These are phyloP conservation scores for Pagrus major DNA, from an alignment of 2,113 vertebrate species.

Conservation along the genomic window DNA sequence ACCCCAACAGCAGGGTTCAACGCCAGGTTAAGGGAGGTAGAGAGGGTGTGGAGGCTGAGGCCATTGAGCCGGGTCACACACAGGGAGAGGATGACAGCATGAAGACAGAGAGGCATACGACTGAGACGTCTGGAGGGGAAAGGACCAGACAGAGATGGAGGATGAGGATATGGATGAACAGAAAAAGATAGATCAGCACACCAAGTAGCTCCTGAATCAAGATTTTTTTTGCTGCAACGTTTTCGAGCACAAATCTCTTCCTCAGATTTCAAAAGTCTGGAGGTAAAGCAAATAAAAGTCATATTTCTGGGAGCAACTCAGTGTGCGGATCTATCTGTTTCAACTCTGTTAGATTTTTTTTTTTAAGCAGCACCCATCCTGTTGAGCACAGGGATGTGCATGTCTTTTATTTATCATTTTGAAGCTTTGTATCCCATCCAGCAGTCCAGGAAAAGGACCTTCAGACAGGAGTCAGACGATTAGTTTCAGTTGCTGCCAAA, in stretches of 20 bases:
- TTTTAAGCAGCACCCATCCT: too few relatives aligned
- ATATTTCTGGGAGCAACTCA: too few relatives aligned
- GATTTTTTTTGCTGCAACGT: too few relatives aligned
- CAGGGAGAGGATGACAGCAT: conserved; percentile 14
- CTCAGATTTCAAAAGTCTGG: too few relatives aligned
- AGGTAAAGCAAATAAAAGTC: too few relatives aligned
- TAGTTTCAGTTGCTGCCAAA: conserved; percentile 33
- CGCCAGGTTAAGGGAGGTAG: conserved; percentile 56
- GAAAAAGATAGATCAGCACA: too few relatives aligned
- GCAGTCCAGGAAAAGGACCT: conserved; percentile 3
- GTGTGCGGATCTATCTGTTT: too few relatives aligned
- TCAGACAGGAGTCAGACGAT: conserved; percentile 11
- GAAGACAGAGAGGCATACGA: conserved; percentile 8
- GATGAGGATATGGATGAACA: conserved; percentile 45
- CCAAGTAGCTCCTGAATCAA: too few relatives aligned
- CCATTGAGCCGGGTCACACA: conserved; percentile 48
- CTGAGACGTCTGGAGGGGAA: conserved; percentile 26
- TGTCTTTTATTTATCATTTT: too few relatives aligned
- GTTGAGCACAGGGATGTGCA: too few relatives aligned
- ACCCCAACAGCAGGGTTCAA: conserved; percentile 67
- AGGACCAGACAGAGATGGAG: conserved; percentile 17
- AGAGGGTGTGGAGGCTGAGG: conserved; percentile 30
- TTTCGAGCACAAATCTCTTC: too few relatives aligned
- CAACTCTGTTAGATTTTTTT: too few relatives aligned
- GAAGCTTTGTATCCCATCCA: conserved; percentile 9